A percentile compares a stretch with the other conserved stretches of the same genome.
These are phyloP conservation scores for Tychaedon coryphoeus DNA, from an alignment of 2,113 vertebrate species.

Conservation along the genomic window DNA sequence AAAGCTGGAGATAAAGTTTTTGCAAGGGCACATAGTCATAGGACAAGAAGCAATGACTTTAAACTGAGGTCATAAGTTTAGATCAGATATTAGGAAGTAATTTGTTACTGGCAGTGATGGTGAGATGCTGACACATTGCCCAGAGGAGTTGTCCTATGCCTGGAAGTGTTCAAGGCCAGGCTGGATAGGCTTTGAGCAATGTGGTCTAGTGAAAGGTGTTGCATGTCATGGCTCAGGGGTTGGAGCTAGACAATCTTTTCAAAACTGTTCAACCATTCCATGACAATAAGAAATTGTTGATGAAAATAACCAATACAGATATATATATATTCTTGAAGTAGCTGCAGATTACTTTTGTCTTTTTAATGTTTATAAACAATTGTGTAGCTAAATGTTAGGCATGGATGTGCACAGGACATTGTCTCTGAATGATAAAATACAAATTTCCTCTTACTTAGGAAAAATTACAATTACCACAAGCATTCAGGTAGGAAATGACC, in stretches of 20 bases:
- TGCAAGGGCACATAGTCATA: neutral
- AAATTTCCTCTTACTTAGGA: neutral
- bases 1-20: neutral
- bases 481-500: neutral
- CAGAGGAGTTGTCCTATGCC: neutral
- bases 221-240: rapidly evolving
- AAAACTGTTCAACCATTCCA: neutral
- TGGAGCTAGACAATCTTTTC: neutral
- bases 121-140: neutral
- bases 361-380: neutral
- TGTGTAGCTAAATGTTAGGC: neutral
- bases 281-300: neutral
- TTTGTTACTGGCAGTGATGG: rapidly evolving
- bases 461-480: neutral
- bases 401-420: neutral
- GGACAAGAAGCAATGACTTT: neutral
- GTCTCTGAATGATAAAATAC: neutral
- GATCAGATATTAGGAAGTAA: neutral
- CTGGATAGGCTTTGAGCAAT: neutral
- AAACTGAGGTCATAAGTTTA: neutral
- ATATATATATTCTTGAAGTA: neutral
- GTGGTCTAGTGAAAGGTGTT: neutral
- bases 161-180: neutral
- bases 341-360: neutral
- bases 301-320: neutral